A percentile compares a stretch with the other conserved stretches of the same genome.
Evolutionary conservation across 2,888 invertebrate genomes (phyloP).

Genomic region (Cosmia trapezina): DNA sequence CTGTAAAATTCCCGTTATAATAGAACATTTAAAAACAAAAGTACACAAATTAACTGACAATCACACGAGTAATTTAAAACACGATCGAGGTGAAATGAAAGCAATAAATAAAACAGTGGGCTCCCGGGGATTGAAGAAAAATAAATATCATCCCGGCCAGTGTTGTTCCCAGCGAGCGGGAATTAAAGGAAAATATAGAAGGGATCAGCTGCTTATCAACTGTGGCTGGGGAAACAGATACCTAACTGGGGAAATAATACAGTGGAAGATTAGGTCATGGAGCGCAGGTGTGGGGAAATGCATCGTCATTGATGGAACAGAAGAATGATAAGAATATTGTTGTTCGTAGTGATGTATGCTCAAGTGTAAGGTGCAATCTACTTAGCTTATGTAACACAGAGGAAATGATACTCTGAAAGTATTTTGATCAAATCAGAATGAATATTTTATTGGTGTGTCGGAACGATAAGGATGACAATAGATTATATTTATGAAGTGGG

Average conservation of each 20-base stretch:
- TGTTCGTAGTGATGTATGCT: neutral
- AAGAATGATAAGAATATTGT: too few relatives aligned
- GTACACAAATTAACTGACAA: constrained; percentile 77
- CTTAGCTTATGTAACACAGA: too few relatives aligned
- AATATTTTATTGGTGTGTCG: too few relatives aligned
- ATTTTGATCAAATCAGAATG: neutral
- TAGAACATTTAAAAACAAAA: constrained; percentile 63
- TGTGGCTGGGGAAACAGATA: constrained; percentile 41
- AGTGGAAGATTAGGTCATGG: constrained; percentile 27
- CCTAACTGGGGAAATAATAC: constrained; percentile 24
- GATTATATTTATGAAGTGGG: too few relatives aligned
- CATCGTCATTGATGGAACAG: neutral
- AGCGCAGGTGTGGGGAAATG: constrained; percentile 13
- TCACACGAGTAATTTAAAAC: constrained; percentile 81
- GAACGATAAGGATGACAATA: too few relatives aligned
- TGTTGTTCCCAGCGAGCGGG: constrained; percentile 61
- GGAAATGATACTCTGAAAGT: neutral
- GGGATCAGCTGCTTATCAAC: constrained; percentile 58
- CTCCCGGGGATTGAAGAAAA: constrained; percentile 71
- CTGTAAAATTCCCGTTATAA: constrained; percentile 21
- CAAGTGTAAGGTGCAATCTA: neutral
- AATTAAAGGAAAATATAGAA: constrained; percentile 66
- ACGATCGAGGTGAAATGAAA: constrained; percentile 78
- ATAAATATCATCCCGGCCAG: constrained; percentile 72
- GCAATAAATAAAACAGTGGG: constrained; percentile 77